phyloP scores from a whole-genome alignment of 2,888 invertebrate genomes.

The Norana najaformis region DNA sequence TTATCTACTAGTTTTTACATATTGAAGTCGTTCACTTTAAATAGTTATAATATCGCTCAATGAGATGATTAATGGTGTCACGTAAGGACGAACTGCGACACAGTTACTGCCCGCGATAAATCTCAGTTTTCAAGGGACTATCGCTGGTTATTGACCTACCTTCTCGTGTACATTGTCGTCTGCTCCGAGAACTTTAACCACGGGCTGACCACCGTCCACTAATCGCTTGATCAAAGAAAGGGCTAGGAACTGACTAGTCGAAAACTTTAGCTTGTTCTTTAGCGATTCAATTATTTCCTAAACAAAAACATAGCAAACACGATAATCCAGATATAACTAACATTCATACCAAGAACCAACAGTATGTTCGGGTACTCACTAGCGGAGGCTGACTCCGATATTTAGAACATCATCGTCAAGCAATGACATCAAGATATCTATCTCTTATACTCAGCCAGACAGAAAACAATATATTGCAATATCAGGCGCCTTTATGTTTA shows the following conservation, averaged over 20 bases:
- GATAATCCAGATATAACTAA: no score
- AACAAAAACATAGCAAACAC: background rate
- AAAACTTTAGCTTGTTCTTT: constrained; percentile 15
- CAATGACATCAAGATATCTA: background rate
- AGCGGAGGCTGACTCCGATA: no score
- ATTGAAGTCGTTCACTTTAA: background rate
- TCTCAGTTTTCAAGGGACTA: background rate
- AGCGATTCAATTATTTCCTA: constrained; percentile 9
- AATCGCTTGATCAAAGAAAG: background rate
- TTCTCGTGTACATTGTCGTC: background rate
- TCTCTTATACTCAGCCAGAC: background rate
- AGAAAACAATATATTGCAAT: background rate
- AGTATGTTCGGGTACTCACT: background rate
- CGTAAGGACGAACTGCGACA: background rate
- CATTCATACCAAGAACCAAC: no score
- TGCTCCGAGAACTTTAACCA: background rate
- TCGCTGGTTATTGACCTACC: background rate
- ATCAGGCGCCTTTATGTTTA: background rate
- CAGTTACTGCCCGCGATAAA: background rate
- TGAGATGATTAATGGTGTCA: background rate
- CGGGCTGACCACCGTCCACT: background rate
- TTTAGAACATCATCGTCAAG: background rate
- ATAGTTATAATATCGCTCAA: background rate
- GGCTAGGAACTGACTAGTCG: background rate
- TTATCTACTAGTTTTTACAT: background rate